These are phyloP conservation scores for Myotis daubentonii DNA, from an alignment of 2,797 vertebrate species.

Conservation along the genomic window DNA sequence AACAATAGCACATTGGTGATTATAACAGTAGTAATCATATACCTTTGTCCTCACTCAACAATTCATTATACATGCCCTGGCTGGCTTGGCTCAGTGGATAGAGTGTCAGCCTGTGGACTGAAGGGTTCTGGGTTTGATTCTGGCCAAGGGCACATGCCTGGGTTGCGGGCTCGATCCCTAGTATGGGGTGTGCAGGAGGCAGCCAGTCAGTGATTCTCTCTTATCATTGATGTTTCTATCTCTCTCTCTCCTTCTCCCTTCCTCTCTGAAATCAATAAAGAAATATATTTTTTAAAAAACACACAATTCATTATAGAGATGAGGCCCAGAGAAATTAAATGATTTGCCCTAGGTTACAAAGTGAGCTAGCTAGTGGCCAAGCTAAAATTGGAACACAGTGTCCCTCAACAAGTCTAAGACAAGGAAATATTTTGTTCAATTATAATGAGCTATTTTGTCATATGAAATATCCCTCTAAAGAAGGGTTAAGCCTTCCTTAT, in stretches of 20 bases:
- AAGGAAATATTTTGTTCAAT: conserved; percentile 22
- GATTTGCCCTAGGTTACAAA: conserved; percentile 29
- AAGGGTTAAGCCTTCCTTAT: neutral
- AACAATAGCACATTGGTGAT: neutral
- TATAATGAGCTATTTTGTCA: conserved; percentile 31
- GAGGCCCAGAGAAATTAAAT: neutral
- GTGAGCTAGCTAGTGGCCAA: neutral
- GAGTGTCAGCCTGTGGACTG: too few species aligned
- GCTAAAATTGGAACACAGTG: neutral
- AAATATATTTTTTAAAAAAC: too few species aligned
- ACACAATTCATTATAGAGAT: neutral
- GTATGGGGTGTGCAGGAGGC: too few species aligned
- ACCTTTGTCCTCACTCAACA: neutral
- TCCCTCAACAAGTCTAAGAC: neutral
- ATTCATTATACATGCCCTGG: neutral
- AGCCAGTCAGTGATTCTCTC: too few species aligned
- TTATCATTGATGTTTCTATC: too few species aligned
- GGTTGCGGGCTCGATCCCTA: too few species aligned
- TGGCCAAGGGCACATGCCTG: too few species aligned
- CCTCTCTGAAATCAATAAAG: too few species aligned
- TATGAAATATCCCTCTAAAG: neutral
- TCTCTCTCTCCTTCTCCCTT: too few species aligned
- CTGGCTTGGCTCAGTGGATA: too few species aligned
- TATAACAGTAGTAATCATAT: neutral
- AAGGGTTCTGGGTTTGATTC: too few species aligned